phyloP scores from a whole-genome alignment of 2,888 invertebrate genomes.

The Saturnia japonica region DNA sequence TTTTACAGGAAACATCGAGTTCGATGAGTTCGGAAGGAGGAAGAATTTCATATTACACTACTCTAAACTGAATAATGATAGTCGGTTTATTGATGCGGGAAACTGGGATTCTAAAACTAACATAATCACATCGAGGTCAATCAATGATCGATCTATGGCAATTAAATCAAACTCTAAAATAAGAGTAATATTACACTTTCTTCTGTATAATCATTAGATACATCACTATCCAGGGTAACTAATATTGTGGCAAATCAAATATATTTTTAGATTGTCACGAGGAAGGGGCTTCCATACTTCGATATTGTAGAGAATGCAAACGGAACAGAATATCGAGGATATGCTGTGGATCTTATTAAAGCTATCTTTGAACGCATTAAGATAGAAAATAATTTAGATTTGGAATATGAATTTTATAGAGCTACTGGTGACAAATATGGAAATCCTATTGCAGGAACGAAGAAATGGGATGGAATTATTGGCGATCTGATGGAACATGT shows the following conservation, averaged over 20 bases:
- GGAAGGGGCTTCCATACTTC: conserved; percentile 59
- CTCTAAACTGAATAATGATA: conserved; percentile 70
- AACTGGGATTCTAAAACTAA: conserved; percentile 77
- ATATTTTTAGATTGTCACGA: conserved; percentile 82
- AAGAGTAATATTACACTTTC: conserved; percentile 70
- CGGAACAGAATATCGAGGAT: conserved; percentile 86
- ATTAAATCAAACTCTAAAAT: conserved; percentile 79
- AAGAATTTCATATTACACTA: conserved; percentile 83
- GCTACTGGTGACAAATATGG: conserved; percentile 86
- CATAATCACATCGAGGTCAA: conserved; percentile 44
- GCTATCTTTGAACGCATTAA: conserved; percentile 82
- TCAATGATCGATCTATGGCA: conserved; percentile 56
- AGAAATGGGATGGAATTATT: conserved; percentile 90
- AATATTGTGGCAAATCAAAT: conserved; percentile 14
- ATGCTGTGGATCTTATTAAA: conserved; percentile 92
- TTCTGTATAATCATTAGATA: background rate
- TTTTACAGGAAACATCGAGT: conserved; percentile 85
- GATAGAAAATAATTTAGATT: conserved; percentile 50
- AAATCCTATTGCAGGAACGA: conserved; percentile 83
- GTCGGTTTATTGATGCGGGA: conserved; percentile 80
- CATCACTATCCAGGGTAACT: background rate
- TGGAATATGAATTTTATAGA: conserved; percentile 84
- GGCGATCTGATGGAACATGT: conserved; percentile 88
- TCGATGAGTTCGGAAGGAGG: conserved; percentile 85
- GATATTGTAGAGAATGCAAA: conserved; percentile 43